Percentiles rank a stretch among this genome's conserved stretches.
phyloP scores from a whole-genome alignment of 2,113 vertebrate genomes.

The Pseudopipra pipra region DNA sequence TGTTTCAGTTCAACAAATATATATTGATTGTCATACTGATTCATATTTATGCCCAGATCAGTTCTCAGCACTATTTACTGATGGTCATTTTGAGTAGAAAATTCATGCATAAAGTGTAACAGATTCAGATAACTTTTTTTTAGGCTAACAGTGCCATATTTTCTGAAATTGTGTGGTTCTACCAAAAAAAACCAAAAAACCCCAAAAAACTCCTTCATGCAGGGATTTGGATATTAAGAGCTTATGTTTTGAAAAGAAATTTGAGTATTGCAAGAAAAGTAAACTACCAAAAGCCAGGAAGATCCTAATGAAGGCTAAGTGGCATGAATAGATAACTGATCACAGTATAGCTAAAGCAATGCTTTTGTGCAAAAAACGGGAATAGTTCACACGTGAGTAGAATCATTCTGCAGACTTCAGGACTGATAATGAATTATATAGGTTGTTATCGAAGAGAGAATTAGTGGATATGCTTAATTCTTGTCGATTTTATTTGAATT shows the following conservation, averaged over 20 bases:
- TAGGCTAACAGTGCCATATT: neutral
- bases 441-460: neutral
- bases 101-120: neutral
- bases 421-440: neutral
- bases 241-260: neutral
- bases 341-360: neutral
- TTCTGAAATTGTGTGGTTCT: neutral
- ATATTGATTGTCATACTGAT: neutral
- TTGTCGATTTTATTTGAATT: neutral
- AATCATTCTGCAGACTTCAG: neutral
- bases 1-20: neutral
- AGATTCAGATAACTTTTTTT: neutral
- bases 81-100: neutral
- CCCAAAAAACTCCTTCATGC: neutral
- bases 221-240: neutral
- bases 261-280: neutral
- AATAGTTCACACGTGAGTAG: accelerated
- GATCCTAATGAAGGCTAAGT: neutral
- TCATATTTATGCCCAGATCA: neutral
- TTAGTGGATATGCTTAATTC: neutral
- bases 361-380: neutral
- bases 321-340: neutral
- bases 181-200: too few species aligned
- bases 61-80: neutral
- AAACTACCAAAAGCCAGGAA: neutral